Conservation (phyloP, 2,113 vertebrate species). For the Dasypus novemcinctus region DNA sequence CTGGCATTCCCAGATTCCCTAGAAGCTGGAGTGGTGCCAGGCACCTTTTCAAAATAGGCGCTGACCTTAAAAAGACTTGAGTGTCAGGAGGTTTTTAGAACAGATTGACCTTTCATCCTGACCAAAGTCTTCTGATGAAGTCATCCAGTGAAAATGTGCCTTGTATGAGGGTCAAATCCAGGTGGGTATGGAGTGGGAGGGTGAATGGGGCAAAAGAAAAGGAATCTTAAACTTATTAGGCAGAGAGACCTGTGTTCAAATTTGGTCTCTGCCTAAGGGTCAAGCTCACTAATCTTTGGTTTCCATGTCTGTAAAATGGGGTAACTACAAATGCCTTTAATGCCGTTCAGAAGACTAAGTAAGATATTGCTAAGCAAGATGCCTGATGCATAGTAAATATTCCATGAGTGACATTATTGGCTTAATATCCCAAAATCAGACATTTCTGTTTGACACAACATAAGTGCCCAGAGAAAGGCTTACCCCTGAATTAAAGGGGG, state of each 20-base stretch:
- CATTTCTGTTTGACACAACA: background rate
- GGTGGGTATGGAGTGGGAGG: background rate
- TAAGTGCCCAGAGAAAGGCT: background rate
- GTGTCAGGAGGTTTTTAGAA: constrained; percentile 1
- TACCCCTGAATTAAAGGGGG: too few relatives aligned
- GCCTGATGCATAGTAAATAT: background rate
- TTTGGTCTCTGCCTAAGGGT: background rate
- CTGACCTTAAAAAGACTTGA: background rate
- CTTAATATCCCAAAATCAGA: constrained; percentile 13
- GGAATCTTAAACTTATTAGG: background rate
- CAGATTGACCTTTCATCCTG: constrained; percentile 7
- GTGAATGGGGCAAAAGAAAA: background rate
- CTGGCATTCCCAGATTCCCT: background rate
- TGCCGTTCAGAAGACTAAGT: constrained; percentile 12
- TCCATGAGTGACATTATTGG: background rate
- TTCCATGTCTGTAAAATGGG: background rate
- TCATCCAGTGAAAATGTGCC: background rate
- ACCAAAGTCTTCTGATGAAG: background rate
- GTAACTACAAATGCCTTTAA: background rate
- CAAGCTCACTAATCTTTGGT: background rate
- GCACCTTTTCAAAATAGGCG: constrained; percentile 17
- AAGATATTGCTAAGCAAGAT: background rate
- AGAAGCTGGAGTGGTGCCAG: background rate
- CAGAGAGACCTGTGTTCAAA: background rate
- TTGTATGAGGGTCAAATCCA: background rate